Evolutionary conservation across 2,888 invertebrate genomes (phyloP), one percentile per base, ranked within the genome.

Genomic region (Stegana nigrithorax): DNA sequence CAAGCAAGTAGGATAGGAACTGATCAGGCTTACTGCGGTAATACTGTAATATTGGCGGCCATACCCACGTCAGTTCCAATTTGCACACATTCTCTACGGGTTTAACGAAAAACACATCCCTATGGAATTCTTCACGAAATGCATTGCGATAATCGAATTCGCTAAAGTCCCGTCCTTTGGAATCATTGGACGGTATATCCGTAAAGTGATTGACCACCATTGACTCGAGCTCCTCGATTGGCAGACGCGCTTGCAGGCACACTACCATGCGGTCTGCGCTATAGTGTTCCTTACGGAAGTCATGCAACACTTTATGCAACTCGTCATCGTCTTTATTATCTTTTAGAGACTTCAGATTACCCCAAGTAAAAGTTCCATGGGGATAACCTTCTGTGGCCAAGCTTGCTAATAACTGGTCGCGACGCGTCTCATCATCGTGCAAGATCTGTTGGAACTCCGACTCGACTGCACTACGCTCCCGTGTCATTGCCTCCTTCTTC

Each of bases 251-350:
- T 87, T 95, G 94, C 19, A 96, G 89, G 47, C 93, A 92, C 2
- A 96, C 85, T 7, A 92, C 95, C 95, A 97, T 96, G 70, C 93
- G 89, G 76, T 96, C 91, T 7, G 94, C 93, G 36, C 94, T 93
- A 80, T 97, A 97, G 83, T 95, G 92, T 21, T 91, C 87, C 75
- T 88, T 87, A 36, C 93, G 87, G 77, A 95, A 96, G 63, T 91
- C 89, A 72, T 93, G 92, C 5, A 95, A 88, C 2, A 89, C 87
- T 26, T 88, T 82, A 75, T 95, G 90, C 2, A 96, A 85, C 39
- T 87, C 87, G 39, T 91, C 90, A 67, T 93, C 92, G 10, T 88
- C 85, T 2, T 88, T 85, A 19, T 88, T 88, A 12, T 93, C 92
- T 42, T 89, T 88, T 8, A 95, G 85, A 0, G 94, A 93, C 67